phyloP scores from a whole-genome alignment of 2,888 invertebrate genomes.

The Agonopterix arenella region DNA sequence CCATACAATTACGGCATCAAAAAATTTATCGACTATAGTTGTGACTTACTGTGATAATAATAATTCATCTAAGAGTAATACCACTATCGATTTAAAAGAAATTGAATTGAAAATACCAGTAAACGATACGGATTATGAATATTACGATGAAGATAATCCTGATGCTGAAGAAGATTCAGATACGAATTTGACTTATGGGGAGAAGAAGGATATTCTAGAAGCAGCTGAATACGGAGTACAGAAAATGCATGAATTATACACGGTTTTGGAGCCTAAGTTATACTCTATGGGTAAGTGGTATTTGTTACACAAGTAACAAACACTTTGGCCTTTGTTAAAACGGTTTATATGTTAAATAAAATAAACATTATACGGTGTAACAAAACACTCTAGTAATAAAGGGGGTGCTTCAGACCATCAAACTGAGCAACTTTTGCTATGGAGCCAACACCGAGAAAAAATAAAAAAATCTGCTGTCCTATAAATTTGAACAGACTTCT shows the following conservation, averaged over 20 bases:
- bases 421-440: too few species aligned
- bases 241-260: conserved; percentile 80
- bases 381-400: too few species aligned
- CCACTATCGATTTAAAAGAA: conserved; percentile 21
- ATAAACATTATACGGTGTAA: too few species aligned
- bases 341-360: too few species aligned
- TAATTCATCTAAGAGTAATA: conserved; percentile 29
- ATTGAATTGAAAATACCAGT: conserved; percentile 19
- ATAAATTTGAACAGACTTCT: too few species aligned
- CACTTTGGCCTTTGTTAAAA: too few species aligned
- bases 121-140: conserved; percentile 15
- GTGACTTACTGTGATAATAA: conserved; percentile 64
- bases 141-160: conserved; percentile 16
- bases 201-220: conserved; percentile 74
- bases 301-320: too few species aligned
- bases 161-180: conserved; percentile 23
- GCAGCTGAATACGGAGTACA: conserved; percentile 82
- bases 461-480: too few species aligned
- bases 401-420: too few species aligned
- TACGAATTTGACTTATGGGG: conserved; percentile 34
- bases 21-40: conserved; percentile 62
- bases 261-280: conserved; percentile 80
- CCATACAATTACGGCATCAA: conserved; percentile 49
- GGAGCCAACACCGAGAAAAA: too few species aligned
- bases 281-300: conserved; percentile 81